These are phyloP conservation scores for Drosophila ustulata DNA, from an alignment of 2,888 invertebrate species.

Conservation along the genomic window DNA sequence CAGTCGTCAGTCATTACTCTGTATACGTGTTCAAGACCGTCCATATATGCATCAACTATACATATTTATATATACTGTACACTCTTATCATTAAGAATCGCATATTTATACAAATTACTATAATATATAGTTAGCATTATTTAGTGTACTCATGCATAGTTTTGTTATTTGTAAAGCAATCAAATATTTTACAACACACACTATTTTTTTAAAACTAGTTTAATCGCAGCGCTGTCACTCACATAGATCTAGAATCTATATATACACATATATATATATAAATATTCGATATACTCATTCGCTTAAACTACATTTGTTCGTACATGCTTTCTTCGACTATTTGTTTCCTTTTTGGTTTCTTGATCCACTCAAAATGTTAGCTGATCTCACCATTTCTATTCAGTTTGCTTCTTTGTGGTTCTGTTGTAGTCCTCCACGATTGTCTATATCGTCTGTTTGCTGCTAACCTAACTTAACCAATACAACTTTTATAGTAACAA, in stretches of 20 bases:
- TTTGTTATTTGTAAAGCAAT: conserved; percentile 54
- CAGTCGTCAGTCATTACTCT: conserved; percentile 56
- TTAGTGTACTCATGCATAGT: conserved; percentile 28
- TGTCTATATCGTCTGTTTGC: conserved; percentile 37
- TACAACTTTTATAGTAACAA: conserved; percentile 85
- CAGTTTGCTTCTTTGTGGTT: conserved; percentile 38
- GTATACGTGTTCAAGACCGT: conserved; percentile 54
- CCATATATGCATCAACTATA: conserved; percentile 35
- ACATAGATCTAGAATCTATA: neutral
- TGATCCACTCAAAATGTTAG: conserved; percentile 36
- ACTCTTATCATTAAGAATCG: conserved; percentile 23
- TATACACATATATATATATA: conserved; percentile 21
- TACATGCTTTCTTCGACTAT: conserved; percentile 7
- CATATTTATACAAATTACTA: conserved; percentile 43
- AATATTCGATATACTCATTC: conserved; percentile 9
- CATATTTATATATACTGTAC: conserved; percentile 40
- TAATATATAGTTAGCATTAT: conserved; percentile 40
- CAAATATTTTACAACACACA: conserved; percentile 49
- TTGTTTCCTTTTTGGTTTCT: conserved; percentile 3
- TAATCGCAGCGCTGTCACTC: conserved; percentile 11
- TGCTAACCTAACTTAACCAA: conserved; percentile 77
- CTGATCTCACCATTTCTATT: conserved; percentile 37
- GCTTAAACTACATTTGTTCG: conserved; percentile 18
- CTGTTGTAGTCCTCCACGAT: conserved; percentile 27
- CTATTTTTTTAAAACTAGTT: conserved; percentile 17